phyloP scores from a whole-genome alignment of 2,888 invertebrate species.

The Coelinius sp. region DNA sequence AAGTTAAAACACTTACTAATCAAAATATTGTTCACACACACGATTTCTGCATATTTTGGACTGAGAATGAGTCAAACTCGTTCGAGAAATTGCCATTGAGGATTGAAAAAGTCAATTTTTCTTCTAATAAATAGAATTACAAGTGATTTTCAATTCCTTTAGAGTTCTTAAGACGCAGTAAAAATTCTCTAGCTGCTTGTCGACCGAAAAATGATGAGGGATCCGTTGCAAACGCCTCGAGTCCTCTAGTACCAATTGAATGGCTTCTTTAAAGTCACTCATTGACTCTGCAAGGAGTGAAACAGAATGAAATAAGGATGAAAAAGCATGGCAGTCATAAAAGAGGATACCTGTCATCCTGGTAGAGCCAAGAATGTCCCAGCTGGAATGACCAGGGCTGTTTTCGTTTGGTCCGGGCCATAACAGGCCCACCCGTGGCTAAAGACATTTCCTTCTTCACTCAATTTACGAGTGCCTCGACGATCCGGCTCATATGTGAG shows the following conservation, averaged over 20 bases:
- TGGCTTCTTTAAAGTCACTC: not conserved
- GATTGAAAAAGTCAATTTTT: no score
- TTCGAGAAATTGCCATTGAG: no score
- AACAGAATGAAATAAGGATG: slow-evolving; percentile 13
- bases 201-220: not conserved
- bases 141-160: no score
- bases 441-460: slow-evolving; percentile 20
- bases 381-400: slow-evolving; percentile 23
- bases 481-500: slow-evolving; percentile 2
- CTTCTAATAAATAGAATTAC: no score
- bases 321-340: not conserved
- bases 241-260: not conserved
- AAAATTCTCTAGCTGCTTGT: no score
- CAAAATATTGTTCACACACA: not conserved
- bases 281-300: not conserved
- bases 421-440: slow-evolving; percentile 37
- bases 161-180: no score
- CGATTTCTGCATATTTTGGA: no score
- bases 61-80: no score
- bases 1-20: not conserved
- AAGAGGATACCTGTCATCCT: slow-evolving; percentile 26
- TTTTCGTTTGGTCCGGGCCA: slow-evolving; percentile 35
- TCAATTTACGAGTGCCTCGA: slow-evolving; percentile 32
- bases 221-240: not conserved
- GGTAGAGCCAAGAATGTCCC: not conserved